phyloP scores from a whole-genome alignment of 2,113 vertebrate species.

The Calyptommatus sinebrachiatus region DNA sequence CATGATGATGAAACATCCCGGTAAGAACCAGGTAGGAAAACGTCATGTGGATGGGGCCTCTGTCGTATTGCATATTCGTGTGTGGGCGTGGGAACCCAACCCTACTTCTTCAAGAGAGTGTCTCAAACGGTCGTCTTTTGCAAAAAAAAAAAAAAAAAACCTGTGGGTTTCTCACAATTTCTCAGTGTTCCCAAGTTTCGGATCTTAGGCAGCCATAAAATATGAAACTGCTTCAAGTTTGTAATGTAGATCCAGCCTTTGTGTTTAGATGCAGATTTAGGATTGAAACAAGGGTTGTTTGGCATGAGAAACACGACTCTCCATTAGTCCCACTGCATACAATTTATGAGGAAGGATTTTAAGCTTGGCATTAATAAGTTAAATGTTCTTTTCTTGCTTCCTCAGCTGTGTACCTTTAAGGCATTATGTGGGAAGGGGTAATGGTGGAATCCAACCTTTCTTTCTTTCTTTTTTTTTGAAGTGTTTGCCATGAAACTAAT shows the following conservation, averaged over 20 bases:
- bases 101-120: too few species aligned
- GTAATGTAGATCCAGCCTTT: neutral
- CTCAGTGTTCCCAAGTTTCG: neutral
- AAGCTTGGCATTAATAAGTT: neutral
- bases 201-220: neutral
- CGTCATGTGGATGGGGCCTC: too few species aligned
- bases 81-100: too few species aligned
- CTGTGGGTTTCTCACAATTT: neutral
- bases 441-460: rapidly evolving
- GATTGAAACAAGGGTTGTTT: slow-evolving; percentile 8
- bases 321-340: neutral
- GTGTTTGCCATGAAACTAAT: slow-evolving; percentile 21
- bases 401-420: neutral
- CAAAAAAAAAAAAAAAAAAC: neutral
- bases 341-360: neutral
- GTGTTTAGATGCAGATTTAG: neutral
- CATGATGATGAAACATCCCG: too few species aligned
- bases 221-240: neutral
- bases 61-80: too few species aligned
- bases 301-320: neutral
- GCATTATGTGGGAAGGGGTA: rapidly evolving
- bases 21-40: too few species aligned
- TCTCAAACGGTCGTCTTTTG: too few species aligned
- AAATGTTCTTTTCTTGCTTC: neutral
- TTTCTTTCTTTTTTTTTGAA: neutral